These are phyloP conservation scores for Sorex fumeus DNA, from an alignment of 2,113 vertebrate genomes.

Conservation along the genomic window DNA sequence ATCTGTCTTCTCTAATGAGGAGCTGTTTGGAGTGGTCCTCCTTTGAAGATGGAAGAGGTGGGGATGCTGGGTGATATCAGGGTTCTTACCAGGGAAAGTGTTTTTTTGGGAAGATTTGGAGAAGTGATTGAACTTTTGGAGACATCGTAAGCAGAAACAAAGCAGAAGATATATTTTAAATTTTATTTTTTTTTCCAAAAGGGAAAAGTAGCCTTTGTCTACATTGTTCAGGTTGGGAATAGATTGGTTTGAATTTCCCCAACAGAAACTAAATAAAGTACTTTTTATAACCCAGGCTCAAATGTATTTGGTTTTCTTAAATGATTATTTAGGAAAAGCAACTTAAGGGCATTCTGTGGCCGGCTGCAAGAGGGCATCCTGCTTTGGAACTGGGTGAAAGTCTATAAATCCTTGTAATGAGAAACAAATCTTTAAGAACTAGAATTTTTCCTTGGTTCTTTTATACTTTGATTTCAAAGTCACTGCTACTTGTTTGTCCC, in stretches of 20 bases:
- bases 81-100: not conserved
- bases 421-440: conserved; percentile 43
- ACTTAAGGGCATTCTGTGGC: not conserved
- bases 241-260: conserved; percentile 44
- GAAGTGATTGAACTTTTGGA: conserved; percentile 31
- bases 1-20: not conserved
- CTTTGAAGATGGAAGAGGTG: not conserved
- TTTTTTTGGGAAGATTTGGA: conserved; percentile 33
- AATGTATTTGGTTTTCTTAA: conserved; percentile 35
- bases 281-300: conserved; percentile 55
- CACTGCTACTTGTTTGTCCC: not conserved
- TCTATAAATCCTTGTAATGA: conserved; percentile 14
- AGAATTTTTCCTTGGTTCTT: conserved; percentile 43
- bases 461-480: conserved; percentile 73
- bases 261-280: conserved; percentile 62
- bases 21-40: not conserved
- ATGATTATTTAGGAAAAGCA: conserved; percentile 33
- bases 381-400: not conserved
- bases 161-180: not conserved
- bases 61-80: not conserved
- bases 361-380: not conserved
- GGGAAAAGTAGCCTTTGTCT: conserved; percentile 23
- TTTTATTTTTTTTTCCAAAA: conserved; percentile 4
- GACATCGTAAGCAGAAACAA: conserved; percentile 36
- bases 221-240: conserved; percentile 19